Percentiles rank a stretch among this genome's conserved stretches.
phyloP scores from a whole-genome alignment of 1,140 invertebrate species.

The Campoletis sonorensis region DNA sequence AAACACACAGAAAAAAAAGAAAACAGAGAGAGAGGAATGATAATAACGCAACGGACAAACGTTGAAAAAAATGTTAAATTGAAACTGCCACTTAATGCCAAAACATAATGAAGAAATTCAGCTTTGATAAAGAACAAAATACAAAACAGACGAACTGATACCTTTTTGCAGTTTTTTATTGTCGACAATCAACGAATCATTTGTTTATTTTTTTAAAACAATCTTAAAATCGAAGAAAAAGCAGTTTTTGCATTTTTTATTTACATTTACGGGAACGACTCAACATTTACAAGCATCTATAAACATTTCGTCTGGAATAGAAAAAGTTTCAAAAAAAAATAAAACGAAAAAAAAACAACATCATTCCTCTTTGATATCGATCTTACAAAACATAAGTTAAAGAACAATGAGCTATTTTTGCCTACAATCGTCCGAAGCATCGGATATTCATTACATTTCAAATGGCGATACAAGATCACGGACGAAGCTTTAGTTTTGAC shows the following conservation, averaged over 20 bases:
- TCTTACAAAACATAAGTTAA: constrained; percentile 45
- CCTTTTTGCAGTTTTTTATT: too few species aligned
- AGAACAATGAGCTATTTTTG: constrained; percentile 50
- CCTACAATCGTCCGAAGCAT: not conserved
- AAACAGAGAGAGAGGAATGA: constrained; percentile 61
- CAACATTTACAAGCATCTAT: too few species aligned
- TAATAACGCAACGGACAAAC: constrained; percentile 23
- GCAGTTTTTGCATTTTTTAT: too few species aligned
- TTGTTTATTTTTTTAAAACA: too few species aligned
- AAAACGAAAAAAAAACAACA: constrained; percentile 48
- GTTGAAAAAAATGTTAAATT: constrained; percentile 38
- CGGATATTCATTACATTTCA: not conserved
- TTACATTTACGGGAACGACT: too few species aligned
- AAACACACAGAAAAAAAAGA: too few species aligned
- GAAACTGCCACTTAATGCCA: constrained; percentile 63
- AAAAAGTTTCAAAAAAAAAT: not conserved
- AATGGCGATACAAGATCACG: not conserved
- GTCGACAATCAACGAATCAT: too few species aligned
- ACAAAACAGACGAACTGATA: not conserved
- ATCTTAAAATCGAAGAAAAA: too few species aligned
- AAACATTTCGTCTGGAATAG: too few species aligned
- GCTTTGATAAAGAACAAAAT: not conserved
- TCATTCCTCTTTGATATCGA: constrained; percentile 61
- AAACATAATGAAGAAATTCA: constrained; percentile 43
- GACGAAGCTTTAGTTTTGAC: not conserved